Evolutionary conservation across 1,140 invertebrate species (phyloP).

Genomic region (Acromyrmex charruanus): DNA sequence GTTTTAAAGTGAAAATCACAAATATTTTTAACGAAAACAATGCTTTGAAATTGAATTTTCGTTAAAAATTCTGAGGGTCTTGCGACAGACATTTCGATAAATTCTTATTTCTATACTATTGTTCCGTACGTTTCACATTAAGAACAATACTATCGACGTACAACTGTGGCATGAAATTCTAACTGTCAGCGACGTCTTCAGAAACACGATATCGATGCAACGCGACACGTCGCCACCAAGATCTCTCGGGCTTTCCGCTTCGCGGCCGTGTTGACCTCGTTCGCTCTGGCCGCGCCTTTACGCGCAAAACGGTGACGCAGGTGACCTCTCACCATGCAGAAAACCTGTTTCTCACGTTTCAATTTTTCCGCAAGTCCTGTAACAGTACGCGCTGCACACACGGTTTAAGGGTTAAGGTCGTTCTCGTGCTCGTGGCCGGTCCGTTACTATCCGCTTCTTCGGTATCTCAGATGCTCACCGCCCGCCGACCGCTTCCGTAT

Average conservation of each 20-base stretch:
- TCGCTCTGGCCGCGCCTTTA: slow-evolving; percentile 26
- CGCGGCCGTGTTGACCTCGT: slow-evolving; percentile 22
- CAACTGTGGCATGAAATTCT: background rate
- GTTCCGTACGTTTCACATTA: background rate
- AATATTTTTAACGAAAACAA: no score
- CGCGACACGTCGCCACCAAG: slow-evolving; percentile 1
- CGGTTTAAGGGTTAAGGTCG: slow-evolving; percentile 65
- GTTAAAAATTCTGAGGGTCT: background rate
- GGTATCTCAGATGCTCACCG: slow-evolving; percentile 38
- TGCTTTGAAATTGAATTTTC: no score
- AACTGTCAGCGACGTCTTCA: slow-evolving; percentile 5
- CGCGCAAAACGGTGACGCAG: slow-evolving; percentile 46
- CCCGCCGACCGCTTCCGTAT: slow-evolving; percentile 35
- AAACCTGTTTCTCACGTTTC: slow-evolving; percentile 65
- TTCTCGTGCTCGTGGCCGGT: slow-evolving; percentile 20
- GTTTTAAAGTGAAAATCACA: no score
- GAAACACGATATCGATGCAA: slow-evolving; percentile 30
- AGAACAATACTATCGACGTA: slow-evolving; percentile 6
- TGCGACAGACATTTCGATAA: slow-evolving; percentile 2
- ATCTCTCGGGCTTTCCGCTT: slow-evolving; percentile 40
- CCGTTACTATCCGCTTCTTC: slow-evolving; percentile 54
- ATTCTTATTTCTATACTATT: background rate
- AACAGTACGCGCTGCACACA: slow-evolving; percentile 43
- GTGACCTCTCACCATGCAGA: slow-evolving; percentile 23
- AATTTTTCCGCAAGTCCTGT: slow-evolving; percentile 52